Evolutionary conservation across 2,888 invertebrate genomes (phyloP), one percentile per base, ranked within the genome.

Genomic region (Thelaira solivaga): DNA sequence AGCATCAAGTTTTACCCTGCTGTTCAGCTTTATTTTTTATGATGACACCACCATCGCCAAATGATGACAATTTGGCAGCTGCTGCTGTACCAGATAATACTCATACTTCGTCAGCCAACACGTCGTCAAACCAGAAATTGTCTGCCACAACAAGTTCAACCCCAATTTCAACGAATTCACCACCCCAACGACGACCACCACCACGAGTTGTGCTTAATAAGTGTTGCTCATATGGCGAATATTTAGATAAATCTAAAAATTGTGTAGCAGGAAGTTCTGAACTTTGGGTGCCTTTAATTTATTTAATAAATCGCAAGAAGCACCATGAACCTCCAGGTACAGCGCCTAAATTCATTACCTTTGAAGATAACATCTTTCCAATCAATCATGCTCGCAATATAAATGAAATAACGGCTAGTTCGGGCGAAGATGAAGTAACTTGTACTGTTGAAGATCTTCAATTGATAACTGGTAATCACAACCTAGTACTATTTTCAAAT

Each of bases 271-370:
- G 88, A 5, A 81, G 76, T 51, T 84, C 87, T 2, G 84, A 87
- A 61, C 80, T 85, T 2, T 93, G 93, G 92, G 87, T 90, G 41
- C 93, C 93, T 5, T 86, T 90, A 2, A 90, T 93, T 39, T 93
- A 90, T 84, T 91, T 92, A 31, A 91, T 91, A 2, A 86, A 86
- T 18, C 88, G 88, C 13, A 85, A 86, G 16, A 83, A 81, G 0
- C 89, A 90, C 82, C 88, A 91, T 64, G 83, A 86, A 11, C 88
- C 65, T 71, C 84, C 55, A 67, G 91, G 88, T 18, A 83, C 81
- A 29, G 84, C 88, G 49, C 91, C 91, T 0, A 84, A 85, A 24
- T 89, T 89, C 78, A 90, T 91, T 81, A 87, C 85, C 7, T 87
- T 90, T 41, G 82, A 84, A 47, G 89, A 90, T 62, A 88, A 86